phyloP scores from a whole-genome alignment of 2,888 invertebrate species.

The Pristionchus japonicus region DNA sequence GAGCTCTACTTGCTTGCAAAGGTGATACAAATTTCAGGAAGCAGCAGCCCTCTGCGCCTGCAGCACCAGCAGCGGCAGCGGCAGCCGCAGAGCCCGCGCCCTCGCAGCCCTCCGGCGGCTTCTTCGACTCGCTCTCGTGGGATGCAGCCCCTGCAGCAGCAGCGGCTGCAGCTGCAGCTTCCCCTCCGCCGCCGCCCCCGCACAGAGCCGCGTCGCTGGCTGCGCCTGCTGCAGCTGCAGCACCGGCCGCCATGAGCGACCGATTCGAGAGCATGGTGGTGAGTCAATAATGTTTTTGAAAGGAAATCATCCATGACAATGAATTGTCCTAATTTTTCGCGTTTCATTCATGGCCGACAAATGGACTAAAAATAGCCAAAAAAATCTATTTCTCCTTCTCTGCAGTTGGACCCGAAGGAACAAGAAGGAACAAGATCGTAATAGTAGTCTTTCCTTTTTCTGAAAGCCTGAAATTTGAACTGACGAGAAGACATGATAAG shows the following conservation, averaged over 20 bases:
- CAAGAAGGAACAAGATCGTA: no score
- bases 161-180: slow-evolving; percentile 5
- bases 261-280: slow-evolving; percentile 26
- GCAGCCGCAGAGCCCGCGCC: neutral
- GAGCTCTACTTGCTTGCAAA: no score
- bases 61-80: slow-evolving; percentile 18
- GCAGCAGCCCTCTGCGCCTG: neutral
- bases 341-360: neutral
- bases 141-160: neutral
- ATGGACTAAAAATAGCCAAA: neutral
- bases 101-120: slow-evolving; percentile 18
- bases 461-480: no score
- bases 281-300: no score
- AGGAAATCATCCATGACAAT: no score
- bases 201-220: neutral
- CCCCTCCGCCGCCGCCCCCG: slow-evolving; percentile 37
- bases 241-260: neutral
- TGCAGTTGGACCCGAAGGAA: slow-evolving; percentile 6
- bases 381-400: neutral
- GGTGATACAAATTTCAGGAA: neutral
- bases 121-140: slow-evolving; percentile 45
- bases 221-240: neutral
- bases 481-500: no score
- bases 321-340: no score
- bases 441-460: no score